phyloP scores from a whole-genome alignment of 2,888 invertebrate species.

The Mechanitis mazaeus region DNA sequence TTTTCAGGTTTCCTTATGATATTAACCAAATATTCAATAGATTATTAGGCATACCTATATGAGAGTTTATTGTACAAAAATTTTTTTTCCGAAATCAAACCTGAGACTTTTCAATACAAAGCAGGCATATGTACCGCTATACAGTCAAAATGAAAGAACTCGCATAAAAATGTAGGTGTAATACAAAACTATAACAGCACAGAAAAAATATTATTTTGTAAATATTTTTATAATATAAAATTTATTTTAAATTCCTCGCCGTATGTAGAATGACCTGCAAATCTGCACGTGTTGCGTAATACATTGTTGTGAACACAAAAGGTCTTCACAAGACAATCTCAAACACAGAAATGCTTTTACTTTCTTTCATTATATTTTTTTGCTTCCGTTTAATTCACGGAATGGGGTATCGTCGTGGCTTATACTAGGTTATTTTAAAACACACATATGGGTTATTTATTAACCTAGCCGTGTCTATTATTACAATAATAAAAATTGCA shows the following conservation, averaged over 20 bases:
- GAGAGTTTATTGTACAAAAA: too few species aligned
- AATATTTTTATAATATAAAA: conserved; percentile 14
- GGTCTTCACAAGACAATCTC: conserved; percentile 42
- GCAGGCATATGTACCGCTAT: too few species aligned
- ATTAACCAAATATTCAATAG: too few species aligned
- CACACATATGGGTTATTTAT: neutral
- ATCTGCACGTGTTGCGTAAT: conserved; percentile 38
- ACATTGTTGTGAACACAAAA: conserved; percentile 26
- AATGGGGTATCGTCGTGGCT: conserved; percentile 27
- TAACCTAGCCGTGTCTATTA: neutral
- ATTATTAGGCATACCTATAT: too few species aligned
- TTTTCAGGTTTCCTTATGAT: too few species aligned
- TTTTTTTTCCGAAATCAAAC: too few species aligned
- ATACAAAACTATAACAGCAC: neutral
- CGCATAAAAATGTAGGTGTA: neutral
- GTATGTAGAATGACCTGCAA: conserved; percentile 16
- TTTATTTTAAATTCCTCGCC: neutral
- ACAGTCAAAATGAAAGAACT: neutral
- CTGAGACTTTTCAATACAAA: too few species aligned
- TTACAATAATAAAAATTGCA: too few species aligned
- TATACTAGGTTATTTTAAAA: conserved; percentile 7
- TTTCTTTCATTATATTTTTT: conserved; percentile 53
- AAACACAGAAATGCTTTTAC: conserved; percentile 62
- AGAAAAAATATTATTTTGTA: neutral
- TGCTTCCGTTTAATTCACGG: conserved; percentile 22